phyloP scores from a whole-genome alignment of 2,888 invertebrate species.

The Linnaemya tessellans region DNA sequence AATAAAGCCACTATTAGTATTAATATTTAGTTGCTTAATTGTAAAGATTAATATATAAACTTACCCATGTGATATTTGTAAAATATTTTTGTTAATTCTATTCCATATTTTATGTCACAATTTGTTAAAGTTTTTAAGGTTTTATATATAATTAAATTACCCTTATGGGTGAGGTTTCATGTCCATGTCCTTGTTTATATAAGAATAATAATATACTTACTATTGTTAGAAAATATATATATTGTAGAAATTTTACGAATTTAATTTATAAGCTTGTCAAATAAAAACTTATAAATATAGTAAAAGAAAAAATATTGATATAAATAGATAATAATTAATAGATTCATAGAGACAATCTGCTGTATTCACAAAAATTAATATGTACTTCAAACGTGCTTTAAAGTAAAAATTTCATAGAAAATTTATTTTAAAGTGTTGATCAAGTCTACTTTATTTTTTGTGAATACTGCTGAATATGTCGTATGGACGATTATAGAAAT shows the following conservation, averaged over 20 bases:
- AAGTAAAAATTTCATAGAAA: too few relatives aligned
- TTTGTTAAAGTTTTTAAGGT: slow-evolving; percentile 8
- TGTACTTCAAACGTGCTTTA: too few relatives aligned
- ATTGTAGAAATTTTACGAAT: slow-evolving; percentile 50
- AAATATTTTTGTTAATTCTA: slow-evolving; percentile 41
- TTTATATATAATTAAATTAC: background rate
- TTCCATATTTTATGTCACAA: slow-evolving; percentile 28
- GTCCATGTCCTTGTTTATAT: background rate
- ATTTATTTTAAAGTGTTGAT: too few relatives aligned
- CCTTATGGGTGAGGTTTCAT: background rate
- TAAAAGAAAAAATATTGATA: background rate
- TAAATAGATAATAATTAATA: too few relatives aligned
- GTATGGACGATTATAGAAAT: too few relatives aligned
- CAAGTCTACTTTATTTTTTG: too few relatives aligned
- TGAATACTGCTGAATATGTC: too few relatives aligned
- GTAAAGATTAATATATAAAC: slow-evolving; percentile 11
- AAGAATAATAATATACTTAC: background rate
- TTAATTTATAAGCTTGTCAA: slow-evolving; percentile 36
- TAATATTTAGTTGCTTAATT: slow-evolving; percentile 1
- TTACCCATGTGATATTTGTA: slow-evolving; percentile 64
- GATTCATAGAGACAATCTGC: too few relatives aligned
- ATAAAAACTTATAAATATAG: background rate
- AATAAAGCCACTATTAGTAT: background rate
- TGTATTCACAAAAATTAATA: too few relatives aligned
- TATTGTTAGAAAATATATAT: background rate